Evolutionary conservation across 2,797 vertebrate species (phyloP).

Genomic region (Acanthurus tractus): DNA sequence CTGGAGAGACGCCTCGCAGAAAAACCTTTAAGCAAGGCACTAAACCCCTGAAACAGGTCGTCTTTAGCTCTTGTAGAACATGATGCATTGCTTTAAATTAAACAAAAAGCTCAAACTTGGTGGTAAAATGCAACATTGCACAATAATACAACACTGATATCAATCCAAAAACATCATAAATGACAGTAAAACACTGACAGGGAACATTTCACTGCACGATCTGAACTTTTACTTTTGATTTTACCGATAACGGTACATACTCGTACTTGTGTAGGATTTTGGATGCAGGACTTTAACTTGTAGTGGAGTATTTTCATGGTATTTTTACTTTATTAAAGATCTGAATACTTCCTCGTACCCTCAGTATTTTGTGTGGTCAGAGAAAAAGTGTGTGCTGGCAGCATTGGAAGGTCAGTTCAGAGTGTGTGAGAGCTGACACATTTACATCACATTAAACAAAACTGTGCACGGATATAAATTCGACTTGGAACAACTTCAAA

Average conservation of each 20-base stretch:
- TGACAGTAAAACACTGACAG: neutral
- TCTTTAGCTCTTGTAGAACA: neutral
- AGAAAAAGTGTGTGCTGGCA: conserved; percentile 49
- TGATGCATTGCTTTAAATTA: neutral
- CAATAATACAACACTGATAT: neutral
- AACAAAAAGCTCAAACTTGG: neutral
- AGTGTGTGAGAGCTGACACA: conserved; percentile 45
- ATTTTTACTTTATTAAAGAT: neutral
- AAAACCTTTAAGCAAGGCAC: too few relatives aligned
- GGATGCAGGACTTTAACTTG: neutral
- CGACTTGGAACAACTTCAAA: conserved; percentile 40
- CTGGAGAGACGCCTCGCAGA: too few relatives aligned
- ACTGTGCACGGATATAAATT: conserved; percentile 52
- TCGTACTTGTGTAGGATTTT: neutral
- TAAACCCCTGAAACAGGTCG: too few relatives aligned
- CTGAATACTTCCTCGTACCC: too few relatives aligned
- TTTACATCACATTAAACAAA: conserved; percentile 64
- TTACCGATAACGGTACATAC: neutral
- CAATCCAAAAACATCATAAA: neutral
- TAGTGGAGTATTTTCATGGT: neutral
- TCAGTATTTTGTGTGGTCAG: conserved; percentile 21
- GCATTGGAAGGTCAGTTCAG: conserved; percentile 44
- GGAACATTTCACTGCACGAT: neutral
- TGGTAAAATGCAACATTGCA: neutral
- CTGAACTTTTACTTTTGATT: neutral